These are phyloP conservation scores for Melieria omissa DNA, from an alignment of 2,888 invertebrate genomes.

Conservation along the genomic window DNA sequence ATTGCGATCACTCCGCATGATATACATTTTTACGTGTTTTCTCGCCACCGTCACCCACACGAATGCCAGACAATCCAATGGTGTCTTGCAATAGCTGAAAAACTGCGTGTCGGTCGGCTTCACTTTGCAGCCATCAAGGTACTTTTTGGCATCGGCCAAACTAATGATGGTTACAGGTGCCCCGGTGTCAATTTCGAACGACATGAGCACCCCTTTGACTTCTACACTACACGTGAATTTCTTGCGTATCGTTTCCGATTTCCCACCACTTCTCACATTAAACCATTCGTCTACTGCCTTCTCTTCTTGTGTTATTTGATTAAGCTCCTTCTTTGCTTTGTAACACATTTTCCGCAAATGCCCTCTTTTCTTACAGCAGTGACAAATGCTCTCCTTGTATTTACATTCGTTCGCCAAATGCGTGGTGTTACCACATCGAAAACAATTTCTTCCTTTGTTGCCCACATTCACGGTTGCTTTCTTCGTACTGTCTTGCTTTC, in stretches of 20 bases:
- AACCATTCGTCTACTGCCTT: conserved; percentile 26
- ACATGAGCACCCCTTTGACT: background rate
- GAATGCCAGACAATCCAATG: conserved; percentile 28
- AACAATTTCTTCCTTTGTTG: background rate
- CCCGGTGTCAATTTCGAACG: conserved; percentile 38
- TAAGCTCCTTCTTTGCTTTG: conserved; percentile 21
- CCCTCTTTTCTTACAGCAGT: conserved; percentile 26
- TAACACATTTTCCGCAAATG: conserved; percentile 28
- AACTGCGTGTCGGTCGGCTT: conserved; percentile 31
- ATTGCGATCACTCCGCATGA: conserved; percentile 33
- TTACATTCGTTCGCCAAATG: conserved; percentile 1
- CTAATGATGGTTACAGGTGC: conserved; percentile 36
- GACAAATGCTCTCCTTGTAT: background rate
- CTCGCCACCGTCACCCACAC: conserved; percentile 22
- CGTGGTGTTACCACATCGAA: background rate
- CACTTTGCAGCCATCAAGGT: conserved; percentile 28
- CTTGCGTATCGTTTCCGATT: conserved; percentile 2
- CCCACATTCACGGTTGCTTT: no score
- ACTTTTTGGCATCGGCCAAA: conserved; percentile 34
- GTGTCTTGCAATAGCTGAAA: conserved; percentile 34
- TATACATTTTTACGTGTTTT: conserved; percentile 24
- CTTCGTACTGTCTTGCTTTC: background rate
- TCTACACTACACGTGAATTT: background rate
- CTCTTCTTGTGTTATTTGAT: conserved; percentile 17
- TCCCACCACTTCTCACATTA: conserved; percentile 24